Evolutionary conservation across 2,888 invertebrate species (phyloP), one percentile per base, ranked within the genome.

Genomic region (Melolontha melolontha): DNA sequence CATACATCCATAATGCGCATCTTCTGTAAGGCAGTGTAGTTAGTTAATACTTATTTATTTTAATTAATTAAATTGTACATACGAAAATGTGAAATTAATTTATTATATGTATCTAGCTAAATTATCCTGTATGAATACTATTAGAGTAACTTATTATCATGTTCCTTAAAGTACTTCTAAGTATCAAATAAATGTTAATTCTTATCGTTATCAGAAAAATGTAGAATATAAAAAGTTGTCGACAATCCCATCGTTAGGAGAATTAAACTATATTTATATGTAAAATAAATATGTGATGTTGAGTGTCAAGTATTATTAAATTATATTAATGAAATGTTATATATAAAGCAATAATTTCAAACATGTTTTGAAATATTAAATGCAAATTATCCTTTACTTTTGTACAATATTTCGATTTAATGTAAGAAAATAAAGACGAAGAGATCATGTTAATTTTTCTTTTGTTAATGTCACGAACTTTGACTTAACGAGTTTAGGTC

Each of bases 301-400:
- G 41, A 22, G 40, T 63, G 63, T 63, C 34, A 44, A 59, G 44
- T 59, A 44, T 59, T 59, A 55, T 55, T 55, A 41, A 41, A 55
- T 55, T 44, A 63, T 39, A 39, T 55, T 39, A 40, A 39, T 55
- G 39, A 17, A 47, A 49, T 62, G 41, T 64, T 52, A 52, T n/a
- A 64, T 64, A 16, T 64, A 64, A 51, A 64, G 64, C 64, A 64
- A 64, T 64, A 64, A 64, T 52, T 52, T 64, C 64, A 64, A 47
- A 44, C 47, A 11, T 12, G 42, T 44, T 59, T 59, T 59, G 52
- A 52, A 64, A 64, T 64, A 44, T 64, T 64, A 52, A 41, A 52
- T 64, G 29, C 6, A 12, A 11, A 52, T 64, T 64, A 52, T 52
- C 52, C 64, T 52, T 64, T 64, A 64, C 64, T 64, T 64, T 64